A percentile compares a stretch with the other conserved stretches of the same genome.
phyloP scores from a whole-genome alignment of 2,888 invertebrate species.

The Mellilla xanthometata region DNA sequence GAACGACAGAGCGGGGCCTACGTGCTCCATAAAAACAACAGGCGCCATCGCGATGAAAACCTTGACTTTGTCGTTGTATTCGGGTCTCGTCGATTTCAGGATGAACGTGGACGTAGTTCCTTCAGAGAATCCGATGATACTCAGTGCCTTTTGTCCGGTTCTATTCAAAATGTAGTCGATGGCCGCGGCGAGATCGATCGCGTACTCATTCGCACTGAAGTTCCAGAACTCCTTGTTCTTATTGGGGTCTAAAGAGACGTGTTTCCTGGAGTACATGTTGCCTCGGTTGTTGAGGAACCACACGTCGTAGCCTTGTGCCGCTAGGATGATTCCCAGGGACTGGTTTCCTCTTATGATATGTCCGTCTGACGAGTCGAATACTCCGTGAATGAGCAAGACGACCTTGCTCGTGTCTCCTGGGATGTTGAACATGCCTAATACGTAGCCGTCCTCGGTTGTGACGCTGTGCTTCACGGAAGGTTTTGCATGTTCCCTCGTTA shows the following conservation, averaged over 20 bases:
- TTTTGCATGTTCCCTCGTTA: constrained; percentile 33
- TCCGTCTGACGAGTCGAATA: constrained; percentile 38
- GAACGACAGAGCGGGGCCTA: constrained; percentile 5
- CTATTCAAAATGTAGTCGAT: constrained; percentile 46
- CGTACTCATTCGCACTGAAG: constrained; percentile 83
- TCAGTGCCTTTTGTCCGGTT: constrained; percentile 77
- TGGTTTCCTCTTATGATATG: constrained; percentile 40
- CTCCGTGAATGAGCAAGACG: constrained; percentile 39
- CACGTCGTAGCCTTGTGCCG: constrained; percentile 36
- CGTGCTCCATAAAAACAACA: constrained; percentile 24
- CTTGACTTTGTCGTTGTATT: constrained; percentile 81
- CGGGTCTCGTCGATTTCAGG: constrained; percentile 70
- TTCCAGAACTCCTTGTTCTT: constrained; percentile 75
- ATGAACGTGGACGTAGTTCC: constrained; percentile 83
- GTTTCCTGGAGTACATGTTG: constrained; percentile 77
- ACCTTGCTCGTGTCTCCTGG: constrained; percentile 32
- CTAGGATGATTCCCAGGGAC: constrained; percentile 38
- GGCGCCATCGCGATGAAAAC: constrained; percentile 34
- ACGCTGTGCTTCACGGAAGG: constrained; percentile 31
- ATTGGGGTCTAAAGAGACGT: constrained; percentile 55
- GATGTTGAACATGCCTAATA: constrained; percentile 38
- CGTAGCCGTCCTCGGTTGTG: constrained; percentile 45
- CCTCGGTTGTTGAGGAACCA: constrained; percentile 56
- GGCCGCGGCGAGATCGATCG: constrained; percentile 85
- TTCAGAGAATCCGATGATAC: constrained; percentile 86